Evolutionary conservation across 2,888 invertebrate genomes (phyloP).

Genomic region (Stenodera caucasica): DNA sequence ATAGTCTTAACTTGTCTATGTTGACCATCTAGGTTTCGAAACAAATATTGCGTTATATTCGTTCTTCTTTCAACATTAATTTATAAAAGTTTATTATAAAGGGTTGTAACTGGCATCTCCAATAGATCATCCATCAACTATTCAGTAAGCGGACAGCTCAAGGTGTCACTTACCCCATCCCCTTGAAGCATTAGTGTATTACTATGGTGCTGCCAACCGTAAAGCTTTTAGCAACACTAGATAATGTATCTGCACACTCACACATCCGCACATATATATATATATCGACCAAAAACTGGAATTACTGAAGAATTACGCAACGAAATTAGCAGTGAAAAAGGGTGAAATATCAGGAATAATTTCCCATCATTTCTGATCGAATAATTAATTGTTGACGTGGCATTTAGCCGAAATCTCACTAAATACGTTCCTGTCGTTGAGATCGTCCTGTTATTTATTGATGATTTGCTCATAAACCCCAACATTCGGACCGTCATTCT

Average conservation of each 20-base stretch:
- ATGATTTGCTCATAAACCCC: constrained; percentile 47
- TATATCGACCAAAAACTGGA: background rate
- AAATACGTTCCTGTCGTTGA: constrained; percentile 24
- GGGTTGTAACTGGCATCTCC: constrained; percentile 27
- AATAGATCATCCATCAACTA: constrained; percentile 50
- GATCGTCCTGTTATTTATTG: constrained; percentile 42
- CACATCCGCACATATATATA: background rate
- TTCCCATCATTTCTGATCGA: no score
- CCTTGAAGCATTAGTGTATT: constrained; percentile 50
- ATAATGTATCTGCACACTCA: constrained; percentile 29
- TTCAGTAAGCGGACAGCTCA: constrained; percentile 47
- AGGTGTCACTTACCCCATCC: constrained; percentile 51
- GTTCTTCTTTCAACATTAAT: background rate
- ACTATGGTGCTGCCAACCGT: constrained; percentile 45
- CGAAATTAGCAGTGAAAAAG: background rate
- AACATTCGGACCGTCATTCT: constrained; percentile 38
- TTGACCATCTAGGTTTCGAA: no score
- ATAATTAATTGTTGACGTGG: background rate
- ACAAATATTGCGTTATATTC: background rate
- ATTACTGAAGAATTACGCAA: background rate
- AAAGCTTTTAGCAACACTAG: constrained; percentile 39
- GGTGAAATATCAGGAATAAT: no score
- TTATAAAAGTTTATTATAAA: constrained; percentile 15
- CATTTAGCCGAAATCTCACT: constrained; percentile 1
- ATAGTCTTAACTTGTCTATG: no score